Evolutionary conservation across 2,888 invertebrate species (phyloP).

Genomic region (Ferrisia virgata): DNA sequence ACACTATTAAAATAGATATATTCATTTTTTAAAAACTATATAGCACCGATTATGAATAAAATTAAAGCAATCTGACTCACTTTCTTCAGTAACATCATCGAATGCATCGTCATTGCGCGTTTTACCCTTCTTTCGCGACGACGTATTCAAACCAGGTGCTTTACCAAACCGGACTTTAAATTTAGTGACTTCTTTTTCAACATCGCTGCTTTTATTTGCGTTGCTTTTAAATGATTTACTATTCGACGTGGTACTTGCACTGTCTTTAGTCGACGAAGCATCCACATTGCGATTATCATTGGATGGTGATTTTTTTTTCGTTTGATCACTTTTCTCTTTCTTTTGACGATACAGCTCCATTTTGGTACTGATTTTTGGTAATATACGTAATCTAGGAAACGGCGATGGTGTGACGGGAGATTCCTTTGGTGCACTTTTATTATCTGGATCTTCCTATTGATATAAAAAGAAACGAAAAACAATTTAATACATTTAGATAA

Average conservation of each 20-base stretch:
- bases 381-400: background rate
- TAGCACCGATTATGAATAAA: background rate
- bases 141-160: background rate
- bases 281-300: background rate
- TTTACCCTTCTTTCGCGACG: background rate
- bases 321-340: background rate
- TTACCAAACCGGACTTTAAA: slow-evolving; percentile 3
- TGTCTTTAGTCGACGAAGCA: background rate
- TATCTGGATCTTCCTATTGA: background rate
- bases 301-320: background rate
- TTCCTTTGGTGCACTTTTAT: background rate
- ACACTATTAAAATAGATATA: background rate
- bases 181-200: background rate
- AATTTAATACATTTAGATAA: background rate
- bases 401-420: background rate
- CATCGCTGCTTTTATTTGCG: background rate
- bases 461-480: background rate
- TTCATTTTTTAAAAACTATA: background rate
- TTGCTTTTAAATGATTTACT: background rate
- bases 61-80: background rate
- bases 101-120: background rate
- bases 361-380: background rate
- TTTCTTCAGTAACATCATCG: background rate
- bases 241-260: background rate
- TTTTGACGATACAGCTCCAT: background rate